A percentile compares a stretch with the other conserved stretches of the same genome.
Conservation (phyloP, 2,888 invertebrate species). For the Norana najaformis region DNA sequence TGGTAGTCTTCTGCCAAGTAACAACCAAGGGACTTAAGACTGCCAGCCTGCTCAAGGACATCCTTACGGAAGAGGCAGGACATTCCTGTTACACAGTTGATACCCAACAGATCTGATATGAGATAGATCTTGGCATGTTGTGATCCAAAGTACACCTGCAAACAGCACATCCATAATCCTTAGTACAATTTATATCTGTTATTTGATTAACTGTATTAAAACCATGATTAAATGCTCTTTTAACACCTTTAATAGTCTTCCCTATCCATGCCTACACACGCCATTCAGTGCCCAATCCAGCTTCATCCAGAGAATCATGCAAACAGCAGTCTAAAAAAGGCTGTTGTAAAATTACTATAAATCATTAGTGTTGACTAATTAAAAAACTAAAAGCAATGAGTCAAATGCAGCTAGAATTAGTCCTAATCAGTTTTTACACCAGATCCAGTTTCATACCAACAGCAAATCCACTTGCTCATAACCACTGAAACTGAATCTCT, state of each 20-base stretch:
- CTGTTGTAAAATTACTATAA: background rate
- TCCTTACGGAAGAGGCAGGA: slow-evolving; percentile 88
- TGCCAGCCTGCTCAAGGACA: slow-evolving; percentile 85
- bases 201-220: background rate
- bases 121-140: slow-evolving; percentile 94
- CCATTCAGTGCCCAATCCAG: background rate
- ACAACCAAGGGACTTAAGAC: slow-evolving; percentile 84
- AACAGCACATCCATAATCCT: background rate
- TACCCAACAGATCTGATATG: slow-evolving; percentile 83
- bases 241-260: background rate
- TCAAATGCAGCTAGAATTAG: background rate
- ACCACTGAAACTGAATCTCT: background rate
- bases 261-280: background rate
- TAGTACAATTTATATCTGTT: background rate
- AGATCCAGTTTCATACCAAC: too few relatives aligned
- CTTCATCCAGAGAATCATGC: background rate
- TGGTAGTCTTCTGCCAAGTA: slow-evolving; percentile 98
- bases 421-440: too few relatives aligned
- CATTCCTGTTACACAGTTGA: slow-evolving; percentile 99
- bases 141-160: slow-evolving; percentile 88
- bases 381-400: background rate
- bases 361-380: background rate
- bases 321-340: background rate
- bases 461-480: too few relatives aligned
- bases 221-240: background rate